Evolutionary conservation across 2,113 vertebrate species (phyloP).

Genomic region (Xenopus borealis): DNA sequence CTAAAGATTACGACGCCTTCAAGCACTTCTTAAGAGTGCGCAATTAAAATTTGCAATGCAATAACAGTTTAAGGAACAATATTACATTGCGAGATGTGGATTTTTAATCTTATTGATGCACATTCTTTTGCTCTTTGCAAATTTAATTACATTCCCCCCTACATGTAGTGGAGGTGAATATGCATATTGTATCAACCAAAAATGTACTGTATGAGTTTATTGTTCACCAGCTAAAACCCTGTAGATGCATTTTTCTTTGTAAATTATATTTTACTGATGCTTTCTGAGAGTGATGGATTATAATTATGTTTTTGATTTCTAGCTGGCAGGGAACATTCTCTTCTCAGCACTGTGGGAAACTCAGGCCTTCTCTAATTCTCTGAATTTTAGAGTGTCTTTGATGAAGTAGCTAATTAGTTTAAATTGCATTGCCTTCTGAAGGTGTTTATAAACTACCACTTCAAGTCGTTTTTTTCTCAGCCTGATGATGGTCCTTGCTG

Average conservation of each 20-base stretch:
- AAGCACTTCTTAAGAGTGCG: too few species aligned
- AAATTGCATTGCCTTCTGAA: slow-evolving; percentile 37
- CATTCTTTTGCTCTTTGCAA: too few species aligned
- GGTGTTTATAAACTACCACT: slow-evolving; percentile 37
- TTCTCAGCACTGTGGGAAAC: slow-evolving; percentile 24
- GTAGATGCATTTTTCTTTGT: slow-evolving; percentile 39
- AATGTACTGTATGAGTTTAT: background rate
- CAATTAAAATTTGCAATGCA: too few species aligned
- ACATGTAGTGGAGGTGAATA: background rate
- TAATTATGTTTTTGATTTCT: slow-evolving; percentile 43
- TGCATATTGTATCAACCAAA: slow-evolving; percentile 7
- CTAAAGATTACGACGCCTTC: too few species aligned
- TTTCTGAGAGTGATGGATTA: slow-evolving; percentile 29
- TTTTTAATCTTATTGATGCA: too few species aligned
- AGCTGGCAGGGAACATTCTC: slow-evolving; percentile 29
- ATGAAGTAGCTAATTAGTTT: slow-evolving; percentile 44
- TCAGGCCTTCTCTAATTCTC: slow-evolving; percentile 32
- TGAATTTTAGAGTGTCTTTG: slow-evolving; percentile 42
- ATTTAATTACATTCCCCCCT: background rate
- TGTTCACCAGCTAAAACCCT: slow-evolving; percentile 19
- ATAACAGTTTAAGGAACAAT: too few species aligned
- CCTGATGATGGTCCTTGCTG: slow-evolving; percentile 29
- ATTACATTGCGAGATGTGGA: too few species aligned
- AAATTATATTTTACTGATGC: background rate
- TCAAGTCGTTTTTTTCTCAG: slow-evolving; percentile 4